Evolutionary conservation across 2,888 invertebrate species (phyloP).

Genomic region (Drosophila diplacantha): DNA sequence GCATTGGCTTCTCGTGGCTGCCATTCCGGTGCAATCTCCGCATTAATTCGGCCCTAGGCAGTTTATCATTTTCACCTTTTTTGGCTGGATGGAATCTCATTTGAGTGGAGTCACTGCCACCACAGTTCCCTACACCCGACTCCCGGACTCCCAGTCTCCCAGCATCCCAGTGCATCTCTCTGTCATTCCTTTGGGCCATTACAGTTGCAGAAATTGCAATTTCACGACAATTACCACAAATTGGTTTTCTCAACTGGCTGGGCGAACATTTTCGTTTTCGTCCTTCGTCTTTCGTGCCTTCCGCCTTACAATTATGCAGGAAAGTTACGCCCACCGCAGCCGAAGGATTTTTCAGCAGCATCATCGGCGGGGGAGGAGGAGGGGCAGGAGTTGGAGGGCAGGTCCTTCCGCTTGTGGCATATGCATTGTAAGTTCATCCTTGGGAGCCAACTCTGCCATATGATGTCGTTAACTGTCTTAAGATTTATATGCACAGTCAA

Average conservation of each 20-base stretch:
- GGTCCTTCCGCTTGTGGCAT: slow-evolving; percentile 33
- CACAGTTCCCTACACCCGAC: not conserved
- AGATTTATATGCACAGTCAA: slow-evolving; percentile 66
- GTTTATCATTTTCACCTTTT: slow-evolving; percentile 44
- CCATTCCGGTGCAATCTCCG: slow-evolving; percentile 31
- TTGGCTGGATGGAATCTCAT: slow-evolving; percentile 41
- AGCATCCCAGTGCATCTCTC: slow-evolving; percentile 17
- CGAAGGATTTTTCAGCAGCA: slow-evolving; percentile 49
- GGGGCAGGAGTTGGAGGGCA: not conserved
- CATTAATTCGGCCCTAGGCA: slow-evolving; percentile 38
- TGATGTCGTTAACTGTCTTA: slow-evolving; percentile 71
- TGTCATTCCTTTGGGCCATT: slow-evolving; percentile 50
- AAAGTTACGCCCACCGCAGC: slow-evolving; percentile 44
- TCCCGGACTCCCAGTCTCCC: not conserved
- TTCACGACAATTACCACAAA: slow-evolving; percentile 73
- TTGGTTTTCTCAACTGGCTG: slow-evolving; percentile 69
- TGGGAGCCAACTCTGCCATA: slow-evolving; percentile 47
- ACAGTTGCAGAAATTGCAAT: slow-evolving; percentile 71
- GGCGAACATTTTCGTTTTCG: slow-evolving; percentile 35
- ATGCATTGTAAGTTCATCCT: slow-evolving; percentile 49
- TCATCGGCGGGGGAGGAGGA: not conserved
- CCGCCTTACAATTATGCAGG: slow-evolving; percentile 54
- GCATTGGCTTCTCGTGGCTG: slow-evolving; percentile 16
- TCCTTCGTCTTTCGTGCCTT: slow-evolving; percentile 31
- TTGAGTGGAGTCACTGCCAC: slow-evolving; percentile 49